Base-by-base conservation (phyloP, 1,140 invertebrate genomes). In the Diprion similis region DNA sequence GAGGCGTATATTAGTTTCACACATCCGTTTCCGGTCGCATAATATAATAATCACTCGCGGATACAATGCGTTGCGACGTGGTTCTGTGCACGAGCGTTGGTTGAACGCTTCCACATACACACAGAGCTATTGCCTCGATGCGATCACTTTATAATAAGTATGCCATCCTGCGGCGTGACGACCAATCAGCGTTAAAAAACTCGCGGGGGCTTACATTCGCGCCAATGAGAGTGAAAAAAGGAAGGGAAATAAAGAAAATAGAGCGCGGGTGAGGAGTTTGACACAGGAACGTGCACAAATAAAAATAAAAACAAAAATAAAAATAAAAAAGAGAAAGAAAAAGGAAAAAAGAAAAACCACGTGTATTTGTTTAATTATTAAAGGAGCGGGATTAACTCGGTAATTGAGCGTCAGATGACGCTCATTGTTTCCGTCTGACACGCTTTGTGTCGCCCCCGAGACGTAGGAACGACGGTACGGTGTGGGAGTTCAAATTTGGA, bases 391-490 rank as follows among this genome's bases (percentile, higher is more conserved):
- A 88, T 88, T 88, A 88, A 88, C 86, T 88, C 84, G 86, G 86
- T 88, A 88, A 88, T 88, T 88, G 85, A 86, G 84, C 86, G 87
- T 87, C 87, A 87, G 83, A 87, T 85, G 84, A 80, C 78, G 76
- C 24, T 73, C 75, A 87, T 88, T 88, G 87, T 88, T 77, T 77
- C 76, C 78, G 78, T 73, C 77, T 88, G 87, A 88, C 85, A 86
- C 81, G 85, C 84, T 86, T 87, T 87, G 82, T 87, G 78, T 73
- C 76, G 77, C 67, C 48, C 15, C 37, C 18, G 9, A n/a, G 10
- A 48, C 72, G 13, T 37, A 37, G 24, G 24, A 37, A 37, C 24
- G 24, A 37, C 24, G 24, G 24, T 37, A 37, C 15, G 71, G 47
- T 78, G 77, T 81, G 78, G 72, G 76, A 80, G 75, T 75, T 59